Percentiles rank a stretch among this genome's conserved stretches.
Evolutionary conservation across 2,888 invertebrate genomes (phyloP).

Genomic region (Brachylomia viminalis): DNA sequence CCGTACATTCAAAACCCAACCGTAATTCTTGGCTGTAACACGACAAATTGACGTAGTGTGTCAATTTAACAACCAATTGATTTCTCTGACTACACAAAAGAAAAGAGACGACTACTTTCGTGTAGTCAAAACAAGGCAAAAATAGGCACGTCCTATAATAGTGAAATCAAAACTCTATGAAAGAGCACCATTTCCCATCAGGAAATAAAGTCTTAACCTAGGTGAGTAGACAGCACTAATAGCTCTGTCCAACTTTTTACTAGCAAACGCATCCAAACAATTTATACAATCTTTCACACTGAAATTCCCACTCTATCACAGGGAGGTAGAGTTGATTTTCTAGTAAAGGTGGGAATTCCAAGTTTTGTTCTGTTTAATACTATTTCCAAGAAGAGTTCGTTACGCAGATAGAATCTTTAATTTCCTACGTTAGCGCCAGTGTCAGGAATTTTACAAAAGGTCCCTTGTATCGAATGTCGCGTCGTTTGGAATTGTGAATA

Average conservation of each 20-base stretch:
- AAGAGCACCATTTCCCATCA: constrained; percentile 27
- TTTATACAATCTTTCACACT: constrained; percentile 32
- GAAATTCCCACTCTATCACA: constrained; percentile 10
- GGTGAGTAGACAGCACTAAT: constrained; percentile 61
- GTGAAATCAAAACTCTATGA: constrained; percentile 15
- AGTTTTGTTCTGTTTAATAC: constrained; percentile 77
- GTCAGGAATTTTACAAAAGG: constrained; percentile 76
- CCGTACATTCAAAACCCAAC: neutral
- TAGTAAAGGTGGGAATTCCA: constrained; percentile 49
- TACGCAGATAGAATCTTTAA: constrained; percentile 88
- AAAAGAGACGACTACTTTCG: no score
- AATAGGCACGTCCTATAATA: neutral
- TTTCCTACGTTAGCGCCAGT: constrained; percentile 82
- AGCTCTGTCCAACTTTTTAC: constrained; percentile 55
- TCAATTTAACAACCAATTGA: neutral
- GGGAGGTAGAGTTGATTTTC: constrained; percentile 57
- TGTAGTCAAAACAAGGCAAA: no score
- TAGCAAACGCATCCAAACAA: constrained; percentile 57
- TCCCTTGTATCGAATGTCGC: constrained; percentile 69
- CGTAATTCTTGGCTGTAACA: neutral
- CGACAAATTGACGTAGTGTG: neutral
- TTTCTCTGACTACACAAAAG: no score
- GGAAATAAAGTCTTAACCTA: constrained; percentile 60
- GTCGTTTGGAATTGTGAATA: constrained; percentile 73
- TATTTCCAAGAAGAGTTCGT: constrained; percentile 80